phyloP scores from a whole-genome alignment of 2,797 vertebrate species.

The Enteromius trimaculatus region DNA sequence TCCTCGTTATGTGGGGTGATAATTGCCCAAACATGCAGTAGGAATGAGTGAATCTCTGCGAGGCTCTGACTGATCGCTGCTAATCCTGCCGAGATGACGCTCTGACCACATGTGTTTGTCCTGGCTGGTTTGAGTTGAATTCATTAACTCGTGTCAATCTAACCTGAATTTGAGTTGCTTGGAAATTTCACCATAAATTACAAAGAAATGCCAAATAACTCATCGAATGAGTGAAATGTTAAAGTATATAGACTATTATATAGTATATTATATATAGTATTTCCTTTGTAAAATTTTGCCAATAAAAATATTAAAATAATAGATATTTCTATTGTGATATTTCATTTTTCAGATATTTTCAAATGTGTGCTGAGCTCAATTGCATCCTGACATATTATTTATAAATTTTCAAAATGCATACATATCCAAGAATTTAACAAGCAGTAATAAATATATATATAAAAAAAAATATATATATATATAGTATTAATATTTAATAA shows the following conservation, averaged over 20 bases:
- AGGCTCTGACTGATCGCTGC: background rate
- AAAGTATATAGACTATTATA: background rate
- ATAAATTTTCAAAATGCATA: background rate
- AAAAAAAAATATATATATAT: background rate
- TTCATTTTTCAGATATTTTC: background rate
- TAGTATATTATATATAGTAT: too few species aligned
- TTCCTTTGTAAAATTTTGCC: background rate
- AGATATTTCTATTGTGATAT: background rate
- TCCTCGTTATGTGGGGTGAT: slow-evolving; percentile 10
- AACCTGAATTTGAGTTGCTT: background rate
- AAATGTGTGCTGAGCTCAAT: background rate
- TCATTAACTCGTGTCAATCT: background rate
- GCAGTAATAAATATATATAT: background rate
- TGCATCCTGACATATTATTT: background rate
- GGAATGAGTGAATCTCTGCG: slow-evolving; percentile 8
- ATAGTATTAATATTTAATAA: too few species aligned
- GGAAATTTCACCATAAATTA: background rate
- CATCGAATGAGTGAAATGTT: background rate
- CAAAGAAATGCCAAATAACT: background rate
- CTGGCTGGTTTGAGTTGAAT: background rate
- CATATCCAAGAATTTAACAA: background rate
- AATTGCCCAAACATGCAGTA: slow-evolving; percentile 45
- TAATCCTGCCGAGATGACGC: background rate
- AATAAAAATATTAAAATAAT: background rate
- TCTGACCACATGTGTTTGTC: background rate